These are phyloP conservation scores for Chionoecetes opilio DNA, from an alignment of 1,140 invertebrate genomes.

Conservation along the genomic window DNA sequence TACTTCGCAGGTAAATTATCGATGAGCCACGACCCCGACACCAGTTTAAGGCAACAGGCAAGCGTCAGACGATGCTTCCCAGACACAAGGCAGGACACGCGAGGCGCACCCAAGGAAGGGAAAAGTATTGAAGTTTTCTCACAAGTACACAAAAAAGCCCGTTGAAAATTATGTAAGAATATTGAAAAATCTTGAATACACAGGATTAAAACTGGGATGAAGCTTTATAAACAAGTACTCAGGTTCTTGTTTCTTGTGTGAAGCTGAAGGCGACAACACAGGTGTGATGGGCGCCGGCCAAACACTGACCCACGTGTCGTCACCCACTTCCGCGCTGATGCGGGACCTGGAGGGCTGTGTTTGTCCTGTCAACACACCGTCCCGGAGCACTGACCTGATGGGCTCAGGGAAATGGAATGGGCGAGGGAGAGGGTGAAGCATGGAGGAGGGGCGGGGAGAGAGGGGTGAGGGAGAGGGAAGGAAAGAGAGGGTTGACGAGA, in stretches of 20 bases:
- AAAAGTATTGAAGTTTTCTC: neutral
- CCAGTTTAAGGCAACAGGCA: neutral
- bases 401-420: neutral
- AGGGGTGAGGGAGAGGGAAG: neutral
- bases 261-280: neutral
- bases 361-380: slow-evolving; percentile 18
- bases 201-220: too few species aligned
- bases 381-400: neutral
- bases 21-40: neutral
- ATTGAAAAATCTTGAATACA: too few species aligned
- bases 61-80: neutral
- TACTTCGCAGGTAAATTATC: neutral
- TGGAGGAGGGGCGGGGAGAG: neutral
- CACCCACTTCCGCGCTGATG: neutral
- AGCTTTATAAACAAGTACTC: too few species aligned
- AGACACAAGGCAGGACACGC: neutral
- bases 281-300: neutral
- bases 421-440: too few species aligned
- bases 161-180: too few species aligned
- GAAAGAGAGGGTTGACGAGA: slow-evolving; percentile 16
- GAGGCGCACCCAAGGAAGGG: neutral
- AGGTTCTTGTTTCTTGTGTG: too few species aligned
- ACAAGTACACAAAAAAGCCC: neutral
- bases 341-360: neutral
- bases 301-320: slow-evolving; percentile 1